phyloP scores from a whole-genome alignment of 2,113 vertebrate genomes.

The Ellobius talpinus region DNA sequence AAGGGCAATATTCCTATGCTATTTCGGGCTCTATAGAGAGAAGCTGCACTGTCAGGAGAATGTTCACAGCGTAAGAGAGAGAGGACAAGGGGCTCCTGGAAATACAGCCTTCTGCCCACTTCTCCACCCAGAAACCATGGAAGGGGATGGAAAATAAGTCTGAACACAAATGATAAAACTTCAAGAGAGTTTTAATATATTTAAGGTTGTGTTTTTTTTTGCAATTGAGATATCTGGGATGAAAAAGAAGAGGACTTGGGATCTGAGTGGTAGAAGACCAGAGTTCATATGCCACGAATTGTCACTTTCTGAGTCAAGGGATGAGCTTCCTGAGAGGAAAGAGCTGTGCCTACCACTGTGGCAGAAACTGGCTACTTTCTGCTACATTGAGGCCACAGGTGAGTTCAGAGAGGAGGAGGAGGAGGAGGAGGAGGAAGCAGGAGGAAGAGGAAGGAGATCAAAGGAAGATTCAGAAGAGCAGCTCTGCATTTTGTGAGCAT shows the following conservation, averaged over 20 bases:
- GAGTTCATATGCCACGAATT: neutral
- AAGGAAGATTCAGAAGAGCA: neutral
- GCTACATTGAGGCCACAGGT: neutral
- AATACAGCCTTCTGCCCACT: neutral
- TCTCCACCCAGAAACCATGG: neutral
- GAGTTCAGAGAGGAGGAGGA: neutral
- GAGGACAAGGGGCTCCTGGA: neutral
- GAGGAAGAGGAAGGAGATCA: neutral
- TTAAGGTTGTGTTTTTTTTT: slow-evolving; percentile 43
- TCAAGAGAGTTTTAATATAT: neutral
- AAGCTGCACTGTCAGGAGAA: slow-evolving; percentile 11
- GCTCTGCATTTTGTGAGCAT: neutral
- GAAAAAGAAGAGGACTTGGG: neutral
- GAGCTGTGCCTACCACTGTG: neutral
- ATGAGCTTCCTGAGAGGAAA: neutral
- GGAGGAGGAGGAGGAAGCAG: neutral
- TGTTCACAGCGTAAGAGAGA: neutral
- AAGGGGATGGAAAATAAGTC: neutral
- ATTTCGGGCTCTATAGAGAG: slow-evolving; percentile 37
- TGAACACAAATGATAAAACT: slow-evolving; percentile 34
- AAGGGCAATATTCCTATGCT: slow-evolving; percentile 19
- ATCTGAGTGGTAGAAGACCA: neutral
- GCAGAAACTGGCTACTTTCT: neutral
- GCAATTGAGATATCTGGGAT: neutral
- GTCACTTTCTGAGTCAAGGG: neutral